A percentile compares a stretch with the other conserved stretches of the same genome.
Evolutionary conservation across 2,888 invertebrate genomes (phyloP).

Genomic region (Brassicogethes aeneus): DNA sequence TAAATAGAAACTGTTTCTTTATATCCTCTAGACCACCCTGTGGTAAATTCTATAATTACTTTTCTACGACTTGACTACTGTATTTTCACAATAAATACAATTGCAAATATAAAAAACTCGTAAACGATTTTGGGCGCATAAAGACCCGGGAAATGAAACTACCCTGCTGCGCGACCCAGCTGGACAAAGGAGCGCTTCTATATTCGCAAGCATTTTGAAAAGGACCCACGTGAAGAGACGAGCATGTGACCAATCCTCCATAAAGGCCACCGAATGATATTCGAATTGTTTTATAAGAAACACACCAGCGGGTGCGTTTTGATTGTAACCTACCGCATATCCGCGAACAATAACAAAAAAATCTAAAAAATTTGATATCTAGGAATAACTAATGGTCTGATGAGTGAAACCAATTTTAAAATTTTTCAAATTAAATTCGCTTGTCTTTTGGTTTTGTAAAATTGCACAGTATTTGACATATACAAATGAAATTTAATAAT

Average conservation of each 20-base stretch:
- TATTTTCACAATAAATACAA: not conserved
- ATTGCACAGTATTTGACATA: too few relatives aligned
- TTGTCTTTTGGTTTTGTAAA: not conserved
- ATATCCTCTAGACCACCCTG: not conserved
- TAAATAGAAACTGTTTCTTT: not conserved
- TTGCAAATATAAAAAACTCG: not conserved
- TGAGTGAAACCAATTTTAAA: slow-evolving; percentile 4
- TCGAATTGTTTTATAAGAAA: not conserved
- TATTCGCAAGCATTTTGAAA: not conserved
- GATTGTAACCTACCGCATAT: not conserved
- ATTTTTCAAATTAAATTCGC: slow-evolving; percentile 6
- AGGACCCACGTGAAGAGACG: slow-evolving; percentile 7
- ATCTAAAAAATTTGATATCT: not conserved
- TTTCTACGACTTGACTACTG: not conserved
- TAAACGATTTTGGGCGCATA: not conserved
- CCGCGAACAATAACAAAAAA: too few relatives aligned
- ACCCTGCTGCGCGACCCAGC: not conserved
- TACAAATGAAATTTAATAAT: too few relatives aligned
- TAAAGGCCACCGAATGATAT: not conserved
- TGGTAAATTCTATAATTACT: not conserved
- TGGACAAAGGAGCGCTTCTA: not conserved
- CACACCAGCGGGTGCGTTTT: not conserved
- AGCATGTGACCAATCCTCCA: slow-evolving; percentile 1
- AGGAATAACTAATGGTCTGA: slow-evolving; percentile 4
- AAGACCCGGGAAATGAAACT: not conserved